A percentile compares a stretch with the other conserved stretches of the same genome.
These are phyloP conservation scores for Charanyca ferruginea DNA, from an alignment of 2,888 invertebrate genomes.

Conservation along the genomic window DNA sequence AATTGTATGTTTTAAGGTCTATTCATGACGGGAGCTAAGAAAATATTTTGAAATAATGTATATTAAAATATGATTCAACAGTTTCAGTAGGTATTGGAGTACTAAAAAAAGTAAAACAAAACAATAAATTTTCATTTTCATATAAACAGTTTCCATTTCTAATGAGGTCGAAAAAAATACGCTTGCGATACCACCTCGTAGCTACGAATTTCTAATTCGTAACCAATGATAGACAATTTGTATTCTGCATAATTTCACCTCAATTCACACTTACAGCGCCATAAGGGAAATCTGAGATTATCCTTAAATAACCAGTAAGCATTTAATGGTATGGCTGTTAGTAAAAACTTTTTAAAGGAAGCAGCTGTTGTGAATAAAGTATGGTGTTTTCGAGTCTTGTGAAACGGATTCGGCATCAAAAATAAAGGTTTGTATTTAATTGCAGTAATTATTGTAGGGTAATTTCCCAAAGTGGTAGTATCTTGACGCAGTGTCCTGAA, in stretches of 20 bases:
- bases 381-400: constrained; percentile 4
- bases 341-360: constrained; percentile 38
- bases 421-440: constrained; percentile 2
- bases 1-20: too few relatives aligned
- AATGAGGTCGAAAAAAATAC: not conserved
- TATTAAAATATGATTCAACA: too few relatives aligned
- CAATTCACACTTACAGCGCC: constrained; percentile 45
- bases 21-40: too few relatives aligned
- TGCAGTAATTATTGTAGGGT: constrained; percentile 11
- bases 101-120: too few relatives aligned
- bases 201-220: constrained; percentile 52
- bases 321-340: constrained; percentile 34
- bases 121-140: too few relatives aligned
- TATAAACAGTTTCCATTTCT: not conserved
- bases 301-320: constrained; percentile 39
- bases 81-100: too few relatives aligned
- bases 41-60: too few relatives aligned
- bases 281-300: constrained; percentile 57
- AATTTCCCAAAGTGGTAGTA: not conserved
- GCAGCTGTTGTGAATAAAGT: constrained; percentile 35
- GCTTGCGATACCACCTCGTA: constrained; percentile 9
- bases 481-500: constrained; percentile 7
- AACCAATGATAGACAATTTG: constrained; percentile 57
- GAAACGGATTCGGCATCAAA: not conserved
- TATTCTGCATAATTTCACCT: constrained; percentile 57